Percentiles rank a stretch among this genome's conserved stretches.
Evolutionary conservation across 2,113 vertebrate species (phyloP).

Genomic region (Megaptera novaeangliae): DNA sequence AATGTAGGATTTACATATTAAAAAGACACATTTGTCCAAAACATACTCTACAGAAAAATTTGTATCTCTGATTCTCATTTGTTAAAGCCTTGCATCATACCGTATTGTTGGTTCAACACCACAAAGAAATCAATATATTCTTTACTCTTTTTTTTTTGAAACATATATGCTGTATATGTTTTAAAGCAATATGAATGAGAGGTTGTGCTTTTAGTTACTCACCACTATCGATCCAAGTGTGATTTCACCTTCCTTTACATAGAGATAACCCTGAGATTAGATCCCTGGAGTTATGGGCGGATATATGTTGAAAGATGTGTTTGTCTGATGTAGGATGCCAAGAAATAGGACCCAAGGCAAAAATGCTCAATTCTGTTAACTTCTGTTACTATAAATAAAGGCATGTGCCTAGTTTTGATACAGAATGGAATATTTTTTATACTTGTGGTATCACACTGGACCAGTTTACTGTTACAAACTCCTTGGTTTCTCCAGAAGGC

Average conservation of each 20-base stretch:
- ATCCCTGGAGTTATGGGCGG: conserved; percentile 73
- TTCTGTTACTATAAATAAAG: conserved; percentile 85
- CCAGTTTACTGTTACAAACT: conserved; percentile 84
- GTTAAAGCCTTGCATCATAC: conserved; percentile 90
- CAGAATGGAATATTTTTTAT: conserved; percentile 89
- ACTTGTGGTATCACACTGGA: conserved; percentile 84
- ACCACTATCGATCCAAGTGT: conserved; percentile 80
- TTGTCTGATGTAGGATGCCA: conserved; percentile 73
- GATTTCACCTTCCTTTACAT: conserved; percentile 79
- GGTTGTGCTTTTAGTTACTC: conserved; percentile 84
- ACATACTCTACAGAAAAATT: conserved; percentile 84
- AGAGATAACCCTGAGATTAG: conserved; percentile 72
- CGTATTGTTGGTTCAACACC: conserved; percentile 83
- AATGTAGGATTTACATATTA: conserved; percentile 88
- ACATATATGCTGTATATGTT: conserved; percentile 86
- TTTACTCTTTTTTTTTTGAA: conserved; percentile 76
- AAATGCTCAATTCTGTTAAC: conserved; percentile 76
- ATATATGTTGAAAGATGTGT: conserved; percentile 63
- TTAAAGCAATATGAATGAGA: conserved; percentile 89
- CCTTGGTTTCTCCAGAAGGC: conserved; percentile 73
- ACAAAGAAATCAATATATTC: conserved; percentile 84
- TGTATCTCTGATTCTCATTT: conserved; percentile 85
- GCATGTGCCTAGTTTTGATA: conserved; percentile 88
- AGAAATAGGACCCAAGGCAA: conserved; percentile 76
- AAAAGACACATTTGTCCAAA: conserved; percentile 88